These are phyloP conservation scores for Pica pica DNA, from an alignment of 2,113 vertebrate species.

Conservation along the genomic window DNA sequence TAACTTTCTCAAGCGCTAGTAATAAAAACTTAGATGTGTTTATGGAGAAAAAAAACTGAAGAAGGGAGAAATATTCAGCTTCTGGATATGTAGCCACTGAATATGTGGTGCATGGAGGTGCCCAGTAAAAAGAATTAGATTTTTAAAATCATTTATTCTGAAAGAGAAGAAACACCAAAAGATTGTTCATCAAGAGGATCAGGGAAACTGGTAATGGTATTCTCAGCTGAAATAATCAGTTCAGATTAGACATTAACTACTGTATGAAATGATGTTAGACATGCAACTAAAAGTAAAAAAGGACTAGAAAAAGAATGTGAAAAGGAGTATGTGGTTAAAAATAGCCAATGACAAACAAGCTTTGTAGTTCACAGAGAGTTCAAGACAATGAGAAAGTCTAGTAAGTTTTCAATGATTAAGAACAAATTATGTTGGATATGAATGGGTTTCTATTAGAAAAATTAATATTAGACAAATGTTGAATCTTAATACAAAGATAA, in stretches of 20 bases:
- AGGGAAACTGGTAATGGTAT: neutral
- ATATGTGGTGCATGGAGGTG: neutral
- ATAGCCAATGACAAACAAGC: neutral
- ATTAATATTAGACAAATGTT: neutral
- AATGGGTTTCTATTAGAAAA: neutral
- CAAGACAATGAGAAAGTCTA: neutral
- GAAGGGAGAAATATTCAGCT: neutral
- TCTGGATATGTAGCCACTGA: neutral
- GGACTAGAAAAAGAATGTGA: neutral
- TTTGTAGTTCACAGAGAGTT: neutral
- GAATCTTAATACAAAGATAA: neutral
- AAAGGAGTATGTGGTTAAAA: neutral
- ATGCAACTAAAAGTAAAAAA: neutral
- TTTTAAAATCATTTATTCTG: neutral
- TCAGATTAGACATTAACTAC: neutral
- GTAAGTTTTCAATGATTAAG: fast-evolving
- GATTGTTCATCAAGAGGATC: neutral
- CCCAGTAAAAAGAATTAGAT: neutral
- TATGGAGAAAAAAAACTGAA: neutral
- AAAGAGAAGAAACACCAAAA: neutral
- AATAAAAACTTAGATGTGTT: neutral
- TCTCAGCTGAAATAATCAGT: neutral
- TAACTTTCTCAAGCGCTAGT: neutral
- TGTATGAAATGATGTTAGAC: neutral
- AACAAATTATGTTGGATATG: neutral